phyloP scores from a whole-genome alignment of 2,888 invertebrate species.

The Oscheius sp. region DNA sequence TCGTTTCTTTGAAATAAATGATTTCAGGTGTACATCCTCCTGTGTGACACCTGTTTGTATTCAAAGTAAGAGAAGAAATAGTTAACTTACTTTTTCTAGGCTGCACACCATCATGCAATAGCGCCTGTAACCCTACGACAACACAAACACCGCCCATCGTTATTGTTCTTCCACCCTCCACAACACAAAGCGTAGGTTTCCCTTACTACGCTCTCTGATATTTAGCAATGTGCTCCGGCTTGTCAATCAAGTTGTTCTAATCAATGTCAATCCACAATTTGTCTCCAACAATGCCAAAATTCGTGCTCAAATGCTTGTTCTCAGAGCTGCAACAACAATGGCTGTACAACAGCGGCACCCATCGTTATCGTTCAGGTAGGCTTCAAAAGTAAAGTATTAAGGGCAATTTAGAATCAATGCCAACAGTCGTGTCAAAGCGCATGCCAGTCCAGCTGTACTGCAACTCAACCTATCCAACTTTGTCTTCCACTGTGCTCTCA shows the following conservation, averaged over 20 bases:
- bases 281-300: constrained; percentile 17
- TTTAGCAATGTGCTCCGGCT: constrained; percentile 27
- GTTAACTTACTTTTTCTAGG: constrained; percentile 7
- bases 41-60: constrained; percentile 8
- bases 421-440: constrained; percentile 3
- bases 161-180: constrained; percentile 5
- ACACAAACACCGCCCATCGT: constrained; percentile 8
- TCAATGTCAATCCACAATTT: constrained; percentile 4
- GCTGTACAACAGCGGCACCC: constrained; percentile 5
- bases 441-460: constrained; percentile 7
- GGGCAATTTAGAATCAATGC: constrained; percentile 1
- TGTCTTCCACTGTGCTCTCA: constrained; percentile 15
- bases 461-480: neutral
- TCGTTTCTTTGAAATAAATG: neutral
- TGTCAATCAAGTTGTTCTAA: constrained; percentile 24
- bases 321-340: neutral
- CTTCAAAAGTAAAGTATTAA: neutral
- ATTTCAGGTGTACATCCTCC: too few relatives aligned
- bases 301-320: constrained; percentile 16
- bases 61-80: neutral
- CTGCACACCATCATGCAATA: constrained; percentile 1
- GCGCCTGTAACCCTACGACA: constrained; percentile 2
- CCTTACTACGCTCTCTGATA: too few relatives aligned
- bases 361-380: constrained; percentile 4
- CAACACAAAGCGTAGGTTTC: constrained; percentile 1